These are phyloP conservation scores for Peromyscus melanophrys DNA, from an alignment of 2,797 vertebrate genomes.

Conservation along the genomic window DNA sequence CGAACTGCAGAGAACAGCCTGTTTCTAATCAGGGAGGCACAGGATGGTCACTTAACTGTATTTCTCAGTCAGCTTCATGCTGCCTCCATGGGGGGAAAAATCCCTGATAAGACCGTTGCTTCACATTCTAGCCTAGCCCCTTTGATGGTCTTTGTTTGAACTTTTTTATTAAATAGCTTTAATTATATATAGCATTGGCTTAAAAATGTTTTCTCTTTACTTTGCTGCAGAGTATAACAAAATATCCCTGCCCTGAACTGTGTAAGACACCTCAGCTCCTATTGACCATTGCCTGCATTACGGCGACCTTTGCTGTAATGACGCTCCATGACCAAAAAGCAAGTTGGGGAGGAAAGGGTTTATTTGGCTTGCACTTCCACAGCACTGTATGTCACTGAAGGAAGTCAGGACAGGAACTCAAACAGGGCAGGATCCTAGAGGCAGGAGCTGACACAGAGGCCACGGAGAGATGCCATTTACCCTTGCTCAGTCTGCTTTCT, in stretches of 20 bases:
- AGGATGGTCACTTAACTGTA: constrained; percentile 55
- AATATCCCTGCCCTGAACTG: not conserved
- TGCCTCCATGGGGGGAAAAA: not conserved
- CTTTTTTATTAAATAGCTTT: constrained; percentile 75
- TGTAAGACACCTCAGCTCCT: not conserved
- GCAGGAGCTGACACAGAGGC: not conserved
- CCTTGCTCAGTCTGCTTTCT: not conserved
- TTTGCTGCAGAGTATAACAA: constrained; percentile 55
- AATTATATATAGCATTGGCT: constrained; percentile 70
- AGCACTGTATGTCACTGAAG: not conserved
- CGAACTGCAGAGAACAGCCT: constrained; percentile 77
- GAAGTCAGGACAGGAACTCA: not conserved
- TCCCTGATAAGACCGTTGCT: constrained; percentile 34
- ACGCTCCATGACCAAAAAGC: not conserved
- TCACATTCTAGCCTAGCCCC: constrained; percentile 41
- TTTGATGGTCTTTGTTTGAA: constrained; percentile 69
- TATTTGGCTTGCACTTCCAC: not conserved
- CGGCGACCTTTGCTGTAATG: not conserved
- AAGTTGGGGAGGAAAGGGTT: not conserved
- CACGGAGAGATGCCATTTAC: not conserved
- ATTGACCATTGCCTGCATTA: not conserved
- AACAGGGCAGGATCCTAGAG: not conserved
- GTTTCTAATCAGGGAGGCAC: constrained; percentile 74
- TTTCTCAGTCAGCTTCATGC: constrained; percentile 62
- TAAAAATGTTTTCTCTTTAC: constrained; percentile 54